phyloP scores from a whole-genome alignment of 2,888 invertebrate species.

The Zaprionus bogoriensis region DNA sequence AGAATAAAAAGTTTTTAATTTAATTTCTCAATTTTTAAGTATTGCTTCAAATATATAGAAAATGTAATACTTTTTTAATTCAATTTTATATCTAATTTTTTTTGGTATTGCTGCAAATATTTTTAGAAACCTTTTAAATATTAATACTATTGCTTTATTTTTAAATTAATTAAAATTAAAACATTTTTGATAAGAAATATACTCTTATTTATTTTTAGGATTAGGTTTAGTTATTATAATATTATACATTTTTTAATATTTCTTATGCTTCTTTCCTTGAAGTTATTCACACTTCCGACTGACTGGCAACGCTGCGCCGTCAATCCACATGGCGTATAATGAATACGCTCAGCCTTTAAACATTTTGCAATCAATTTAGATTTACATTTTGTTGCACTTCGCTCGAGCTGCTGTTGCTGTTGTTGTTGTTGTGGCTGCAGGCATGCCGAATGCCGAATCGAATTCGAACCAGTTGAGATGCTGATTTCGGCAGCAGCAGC shows the following conservation, averaged over 20 bases:
- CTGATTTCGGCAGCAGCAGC: constrained; percentile 43
- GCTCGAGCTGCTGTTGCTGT: background rate
- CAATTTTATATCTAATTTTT: too few species aligned
- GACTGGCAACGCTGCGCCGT: constrained; percentile 52
- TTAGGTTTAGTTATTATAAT: too few species aligned
- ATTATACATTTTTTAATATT: background rate
- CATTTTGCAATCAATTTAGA: constrained; percentile 75
- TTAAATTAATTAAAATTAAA: too few species aligned
- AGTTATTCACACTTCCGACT: background rate
- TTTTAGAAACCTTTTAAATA: too few species aligned
- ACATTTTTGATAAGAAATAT: too few species aligned
- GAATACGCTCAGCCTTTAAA: constrained; percentile 49
- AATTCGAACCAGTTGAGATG: constrained; percentile 55
- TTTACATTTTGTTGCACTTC: constrained; percentile 69
- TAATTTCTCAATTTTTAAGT: too few species aligned
- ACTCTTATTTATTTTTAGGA: too few species aligned
- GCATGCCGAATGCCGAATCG: constrained; percentile 27
- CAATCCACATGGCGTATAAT: constrained; percentile 50
- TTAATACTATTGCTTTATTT: too few species aligned
- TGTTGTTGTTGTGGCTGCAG: background rate
- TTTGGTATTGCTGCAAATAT: too few species aligned
- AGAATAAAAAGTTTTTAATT: too few species aligned
- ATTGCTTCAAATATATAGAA: too few species aligned
- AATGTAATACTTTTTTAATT: too few species aligned
- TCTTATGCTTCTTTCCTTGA: background rate